Evolutionary conservation across 2,888 invertebrate genomes (phyloP).

Genomic region (Cephus pygmeus): DNA sequence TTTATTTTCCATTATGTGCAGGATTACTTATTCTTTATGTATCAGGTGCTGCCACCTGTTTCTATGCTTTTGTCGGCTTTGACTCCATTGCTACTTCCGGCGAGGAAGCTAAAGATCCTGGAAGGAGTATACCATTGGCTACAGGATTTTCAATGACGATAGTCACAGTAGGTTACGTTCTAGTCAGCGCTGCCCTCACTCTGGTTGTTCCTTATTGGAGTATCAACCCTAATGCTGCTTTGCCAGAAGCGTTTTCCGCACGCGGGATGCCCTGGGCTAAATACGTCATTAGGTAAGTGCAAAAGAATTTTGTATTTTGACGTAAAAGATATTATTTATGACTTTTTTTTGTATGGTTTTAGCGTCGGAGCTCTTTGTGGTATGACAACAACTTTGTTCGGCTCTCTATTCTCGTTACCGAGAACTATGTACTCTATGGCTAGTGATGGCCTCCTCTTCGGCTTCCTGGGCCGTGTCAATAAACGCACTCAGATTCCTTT

Average conservation of each 20-base stretch:
- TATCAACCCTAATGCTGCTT: conserved; percentile 81
- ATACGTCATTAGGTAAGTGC: conserved; percentile 68
- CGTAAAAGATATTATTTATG: not conserved
- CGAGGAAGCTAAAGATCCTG: conserved; percentile 86
- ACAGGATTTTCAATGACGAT: conserved; percentile 84
- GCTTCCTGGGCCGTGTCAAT: conserved; percentile 81
- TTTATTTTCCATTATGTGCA: not conserved
- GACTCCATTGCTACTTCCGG: conserved; percentile 92
- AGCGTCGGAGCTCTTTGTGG: conserved; percentile 88
- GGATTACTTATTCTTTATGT: not conserved
- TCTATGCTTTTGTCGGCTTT: conserved; percentile 92
- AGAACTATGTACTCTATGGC: conserved; percentile 93
- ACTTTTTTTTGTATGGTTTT: not conserved
- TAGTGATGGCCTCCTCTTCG: conserved; percentile 85
- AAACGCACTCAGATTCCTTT: conserved; percentile 85
- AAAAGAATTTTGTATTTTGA: not conserved
- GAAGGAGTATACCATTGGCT: conserved; percentile 84
- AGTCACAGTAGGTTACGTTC: conserved; percentile 83
- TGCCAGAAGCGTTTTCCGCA: conserved; percentile 83
- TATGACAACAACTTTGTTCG: conserved; percentile 90
- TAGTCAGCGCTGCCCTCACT: conserved; percentile 85
- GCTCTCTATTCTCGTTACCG: conserved; percentile 87
- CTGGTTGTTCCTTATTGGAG: conserved; percentile 82
- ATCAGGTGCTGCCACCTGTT: conserved; percentile 86
- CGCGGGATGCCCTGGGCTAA: conserved; percentile 86